phyloP scores from a whole-genome alignment of 1,140 invertebrate genomes.

The Varroa destructor region DNA sequence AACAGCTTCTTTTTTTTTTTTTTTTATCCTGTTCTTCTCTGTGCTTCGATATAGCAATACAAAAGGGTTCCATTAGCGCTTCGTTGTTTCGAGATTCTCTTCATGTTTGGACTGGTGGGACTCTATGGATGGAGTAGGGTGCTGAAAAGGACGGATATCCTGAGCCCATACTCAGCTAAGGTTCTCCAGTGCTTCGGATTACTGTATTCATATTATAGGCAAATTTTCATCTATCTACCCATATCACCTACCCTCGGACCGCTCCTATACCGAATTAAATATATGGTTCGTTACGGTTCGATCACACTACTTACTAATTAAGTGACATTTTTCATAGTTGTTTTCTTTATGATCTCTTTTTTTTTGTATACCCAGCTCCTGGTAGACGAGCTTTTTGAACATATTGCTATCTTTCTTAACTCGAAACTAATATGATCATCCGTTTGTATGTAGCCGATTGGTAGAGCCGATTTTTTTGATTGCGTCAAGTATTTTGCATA shows the following conservation, averaged over 20 bases:
- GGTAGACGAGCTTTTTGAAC: no score
- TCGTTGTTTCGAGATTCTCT: slow-evolving; percentile 35
- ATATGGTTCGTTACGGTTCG: slow-evolving; percentile 39
- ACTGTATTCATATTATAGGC: slow-evolving; percentile 43
- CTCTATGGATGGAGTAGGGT: slow-evolving; percentile 34
- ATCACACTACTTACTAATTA: no score
- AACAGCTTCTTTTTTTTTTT: neutral
- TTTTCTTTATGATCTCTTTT: no score
- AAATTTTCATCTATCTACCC: slow-evolving; percentile 41
- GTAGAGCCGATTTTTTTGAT: no score
- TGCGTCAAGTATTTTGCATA: no score
- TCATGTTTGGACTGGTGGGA: slow-evolving; percentile 32
- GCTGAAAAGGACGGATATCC: slow-evolving; percentile 30
- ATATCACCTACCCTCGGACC: slow-evolving; percentile 43
- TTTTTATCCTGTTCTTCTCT: no score
- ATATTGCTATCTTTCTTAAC: no score
- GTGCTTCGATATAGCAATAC: slow-evolving; percentile 31
- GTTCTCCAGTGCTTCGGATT: slow-evolving; percentile 37
- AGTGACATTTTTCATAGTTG: no score
- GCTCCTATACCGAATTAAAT: slow-evolving; percentile 41
- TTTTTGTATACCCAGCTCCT: no score
- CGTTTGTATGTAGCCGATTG: no score
- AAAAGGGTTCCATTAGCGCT: slow-evolving; percentile 35
- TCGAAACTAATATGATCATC: no score
- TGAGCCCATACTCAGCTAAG: slow-evolving; percentile 34